Conservation (phyloP, 35 echinoderm and acorn worm species). For the Amphiura filiformis region DNA sequence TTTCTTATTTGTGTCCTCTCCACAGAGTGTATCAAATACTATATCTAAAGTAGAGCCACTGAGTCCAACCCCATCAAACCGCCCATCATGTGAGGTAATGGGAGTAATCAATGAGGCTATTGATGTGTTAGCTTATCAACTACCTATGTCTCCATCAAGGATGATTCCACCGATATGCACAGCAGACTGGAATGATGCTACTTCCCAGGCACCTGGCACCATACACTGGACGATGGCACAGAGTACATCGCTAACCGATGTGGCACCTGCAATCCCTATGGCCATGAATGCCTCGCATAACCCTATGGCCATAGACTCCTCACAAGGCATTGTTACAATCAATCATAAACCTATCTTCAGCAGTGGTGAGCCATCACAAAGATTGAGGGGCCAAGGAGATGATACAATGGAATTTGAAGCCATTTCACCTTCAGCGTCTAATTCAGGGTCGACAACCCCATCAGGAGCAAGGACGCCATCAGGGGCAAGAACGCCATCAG, state of each 20-base stretch:
- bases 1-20: too few species aligned
- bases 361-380: not conserved
- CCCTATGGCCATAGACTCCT: not conserved
- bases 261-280: too few species aligned
- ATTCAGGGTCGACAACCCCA: too few species aligned
- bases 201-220: not conserved
- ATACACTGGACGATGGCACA: not conserved
- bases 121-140: constrained; percentile 15
- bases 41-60: constrained; percentile 13
- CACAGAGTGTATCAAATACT: not conserved
- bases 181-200: not conserved
- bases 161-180: constrained; percentile 9
- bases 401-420: not conserved
- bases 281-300: not conserved
- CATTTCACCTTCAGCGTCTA: not conserved
- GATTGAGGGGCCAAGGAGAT: not conserved
- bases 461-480: not conserved
- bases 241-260: not conserved
- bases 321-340: not conserved
- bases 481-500: not conserved
- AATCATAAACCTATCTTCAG: not conserved
- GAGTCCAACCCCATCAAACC: constrained; percentile 14
- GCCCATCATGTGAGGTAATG: not conserved
- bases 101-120: constrained; percentile 37
- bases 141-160: constrained; percentile 21